Conservation (phyloP, 2,113 vertebrate species). For the Rhabdornis inornatus region DNA sequence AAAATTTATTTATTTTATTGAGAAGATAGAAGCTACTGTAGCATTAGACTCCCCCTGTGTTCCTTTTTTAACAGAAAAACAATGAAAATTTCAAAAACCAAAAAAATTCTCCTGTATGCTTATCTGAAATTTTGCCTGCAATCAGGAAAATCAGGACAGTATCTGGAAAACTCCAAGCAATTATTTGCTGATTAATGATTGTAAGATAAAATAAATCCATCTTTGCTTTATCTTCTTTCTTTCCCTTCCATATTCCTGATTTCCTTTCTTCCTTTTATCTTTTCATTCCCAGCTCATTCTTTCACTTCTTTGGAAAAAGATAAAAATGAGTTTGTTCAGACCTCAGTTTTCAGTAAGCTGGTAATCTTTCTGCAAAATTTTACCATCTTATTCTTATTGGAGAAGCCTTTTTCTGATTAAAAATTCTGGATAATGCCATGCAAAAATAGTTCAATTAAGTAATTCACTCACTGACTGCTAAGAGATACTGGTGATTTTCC, state of each 20-base stretch:
- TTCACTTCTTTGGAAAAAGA: background rate
- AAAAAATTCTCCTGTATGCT: background rate
- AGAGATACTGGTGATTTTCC: background rate
- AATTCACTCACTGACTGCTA: background rate
- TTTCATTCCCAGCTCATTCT: background rate
- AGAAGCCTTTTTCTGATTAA: background rate
- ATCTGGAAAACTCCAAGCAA: background rate
- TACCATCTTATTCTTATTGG: background rate
- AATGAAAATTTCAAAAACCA: background rate
- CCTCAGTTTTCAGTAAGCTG: background rate
- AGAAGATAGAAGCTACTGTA: background rate
- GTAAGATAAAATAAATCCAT: background rate
- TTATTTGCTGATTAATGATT: background rate
- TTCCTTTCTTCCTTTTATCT: background rate
- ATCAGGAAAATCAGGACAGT: background rate
- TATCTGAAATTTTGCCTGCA: background rate
- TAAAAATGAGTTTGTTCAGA: background rate
- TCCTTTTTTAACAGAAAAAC: background rate
- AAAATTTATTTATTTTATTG: background rate
- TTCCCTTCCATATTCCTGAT: background rate
- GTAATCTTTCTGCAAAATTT: background rate
- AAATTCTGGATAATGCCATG: background rate
- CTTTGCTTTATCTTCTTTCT: background rate
- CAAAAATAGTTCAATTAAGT: background rate
- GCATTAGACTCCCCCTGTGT: rapidly evolving